Percentiles rank a stretch among this genome's conserved stretches.
These are phyloP conservation scores for Florisuga fusca DNA, from an alignment of 2,797 vertebrate species.

Conservation along the genomic window DNA sequence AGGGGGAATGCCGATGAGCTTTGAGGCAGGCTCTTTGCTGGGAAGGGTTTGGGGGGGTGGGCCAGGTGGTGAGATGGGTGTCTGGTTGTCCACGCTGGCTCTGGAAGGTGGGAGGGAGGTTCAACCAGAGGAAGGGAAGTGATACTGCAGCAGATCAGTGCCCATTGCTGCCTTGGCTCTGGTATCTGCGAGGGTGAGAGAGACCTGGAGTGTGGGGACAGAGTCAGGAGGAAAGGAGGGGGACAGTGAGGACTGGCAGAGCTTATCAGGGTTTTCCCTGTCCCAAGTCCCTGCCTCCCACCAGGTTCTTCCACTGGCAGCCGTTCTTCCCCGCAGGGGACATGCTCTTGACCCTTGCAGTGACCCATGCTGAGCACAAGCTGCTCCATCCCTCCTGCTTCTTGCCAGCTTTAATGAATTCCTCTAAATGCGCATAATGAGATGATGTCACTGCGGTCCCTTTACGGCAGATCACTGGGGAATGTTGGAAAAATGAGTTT, in stretches of 20 bases:
- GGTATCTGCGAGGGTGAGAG: neutral
- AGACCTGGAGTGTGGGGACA: rapidly evolving
- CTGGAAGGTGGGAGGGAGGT: neutral
- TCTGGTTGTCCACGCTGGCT: rapidly evolving
- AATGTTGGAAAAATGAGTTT: neutral
- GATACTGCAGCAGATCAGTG: neutral
- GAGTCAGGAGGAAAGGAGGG: neutral
- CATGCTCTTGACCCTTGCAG: rapidly evolving
- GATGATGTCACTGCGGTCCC: neutral
- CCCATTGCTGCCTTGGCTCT: rapidly evolving
- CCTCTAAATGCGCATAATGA: conserved; percentile 27
- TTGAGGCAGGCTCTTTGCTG: neutral
- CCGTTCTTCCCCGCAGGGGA: neutral
- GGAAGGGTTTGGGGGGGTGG: neutral
- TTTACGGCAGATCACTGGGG: neutral
- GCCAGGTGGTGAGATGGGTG: neutral
- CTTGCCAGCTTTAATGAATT: conserved; percentile 21
- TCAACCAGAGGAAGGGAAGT: neutral
- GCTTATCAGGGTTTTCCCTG: neutral
- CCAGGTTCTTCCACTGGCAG: neutral
- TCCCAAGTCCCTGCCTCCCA: rapidly evolving
- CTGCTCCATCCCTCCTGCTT: neutral
- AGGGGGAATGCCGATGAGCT: rapidly evolving
- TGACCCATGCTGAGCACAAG: neutral
- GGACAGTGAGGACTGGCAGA: rapidly evolving